A percentile compares a stretch with the other conserved stretches of the same genome.
phyloP scores from a whole-genome alignment of 53 echinoderm and acorn worm species.

The Henricia sp. region DNA sequence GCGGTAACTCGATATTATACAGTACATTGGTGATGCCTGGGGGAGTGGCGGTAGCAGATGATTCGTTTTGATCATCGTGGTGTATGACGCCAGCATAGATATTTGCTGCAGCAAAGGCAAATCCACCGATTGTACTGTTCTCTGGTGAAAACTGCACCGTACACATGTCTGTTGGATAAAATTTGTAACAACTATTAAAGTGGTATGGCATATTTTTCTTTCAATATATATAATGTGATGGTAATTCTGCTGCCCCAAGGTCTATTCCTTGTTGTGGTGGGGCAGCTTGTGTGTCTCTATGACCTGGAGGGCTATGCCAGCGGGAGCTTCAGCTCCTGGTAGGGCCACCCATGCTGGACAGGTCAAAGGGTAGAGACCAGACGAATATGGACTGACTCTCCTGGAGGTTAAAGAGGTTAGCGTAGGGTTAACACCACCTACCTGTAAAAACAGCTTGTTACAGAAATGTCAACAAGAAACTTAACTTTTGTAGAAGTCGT shows the following conservation, averaged over 20 bases:
- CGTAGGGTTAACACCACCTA: too few relatives aligned
- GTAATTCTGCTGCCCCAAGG: too few relatives aligned
- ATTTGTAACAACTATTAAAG: neutral
- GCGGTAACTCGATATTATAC: neutral
- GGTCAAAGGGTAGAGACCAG: neutral
- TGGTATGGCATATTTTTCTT: neutral
- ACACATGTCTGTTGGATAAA: slow-evolving; percentile 19
- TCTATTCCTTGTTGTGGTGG: neutral
- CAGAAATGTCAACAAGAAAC: too few relatives aligned
- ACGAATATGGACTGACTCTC: too few relatives aligned
- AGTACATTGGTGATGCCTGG: neutral
- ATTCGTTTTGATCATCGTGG: slow-evolving; percentile 42
- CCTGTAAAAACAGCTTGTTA: too few relatives aligned
- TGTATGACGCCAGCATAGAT: slow-evolving; percentile 20
- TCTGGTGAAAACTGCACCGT: slow-evolving; percentile 19
- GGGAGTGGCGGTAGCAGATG: slow-evolving; percentile 40
- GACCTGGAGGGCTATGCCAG: neutral
- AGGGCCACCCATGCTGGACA: neutral
- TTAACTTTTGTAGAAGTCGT: too few relatives aligned
- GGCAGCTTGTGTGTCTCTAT: neutral
- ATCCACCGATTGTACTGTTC: neutral
- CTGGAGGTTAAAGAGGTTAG: neutral
- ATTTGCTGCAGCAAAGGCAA: slow-evolving; percentile 14
- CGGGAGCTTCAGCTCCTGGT: neutral
- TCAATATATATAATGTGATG: too few relatives aligned